Conservation (phyloP, 2,113 vertebrate species). For the Hucho hucho region DNA sequence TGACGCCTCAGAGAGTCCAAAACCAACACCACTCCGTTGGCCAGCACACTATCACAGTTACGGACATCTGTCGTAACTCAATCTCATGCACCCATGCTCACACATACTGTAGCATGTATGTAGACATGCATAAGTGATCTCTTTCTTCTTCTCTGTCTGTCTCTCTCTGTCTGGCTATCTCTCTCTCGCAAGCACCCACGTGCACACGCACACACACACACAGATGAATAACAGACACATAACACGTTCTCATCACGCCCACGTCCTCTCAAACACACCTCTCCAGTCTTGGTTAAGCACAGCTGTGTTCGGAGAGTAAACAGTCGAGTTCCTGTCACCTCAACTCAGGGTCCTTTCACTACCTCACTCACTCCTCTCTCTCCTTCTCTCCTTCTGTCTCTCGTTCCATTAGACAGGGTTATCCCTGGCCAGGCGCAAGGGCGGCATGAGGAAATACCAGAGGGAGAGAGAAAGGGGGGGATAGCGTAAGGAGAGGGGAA, state of each 20-base stretch:
- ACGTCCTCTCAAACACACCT: too few relatives aligned
- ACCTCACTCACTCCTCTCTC: constrained; percentile 8
- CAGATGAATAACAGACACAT: too few relatives aligned
- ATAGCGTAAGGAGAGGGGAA: not conserved
- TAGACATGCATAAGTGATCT: not conserved
- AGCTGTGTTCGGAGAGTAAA: too few relatives aligned
- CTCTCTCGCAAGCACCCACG: not conserved
- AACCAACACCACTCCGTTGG: not conserved
- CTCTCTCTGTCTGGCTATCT: not conserved
- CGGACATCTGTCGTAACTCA: too few relatives aligned
- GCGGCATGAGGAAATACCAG: not conserved
- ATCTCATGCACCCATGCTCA: too few relatives aligned
- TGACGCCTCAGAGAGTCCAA: not conserved
- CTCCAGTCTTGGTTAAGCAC: too few relatives aligned
- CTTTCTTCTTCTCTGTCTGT: not conserved
- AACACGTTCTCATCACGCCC: too few relatives aligned
- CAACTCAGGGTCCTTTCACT: not conserved
- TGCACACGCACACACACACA: not conserved
- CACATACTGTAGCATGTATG: too few relatives aligned
- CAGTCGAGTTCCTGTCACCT: too few relatives aligned
- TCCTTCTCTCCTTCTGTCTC: not conserved
- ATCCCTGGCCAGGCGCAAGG: not conserved
- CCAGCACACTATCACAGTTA: not conserved
- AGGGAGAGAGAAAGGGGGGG: not conserved
- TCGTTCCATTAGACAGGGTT: not conserved